Base-by-base conservation (phyloP, 2,888 invertebrate genomes). In the Synergus gifuensis region DNA sequence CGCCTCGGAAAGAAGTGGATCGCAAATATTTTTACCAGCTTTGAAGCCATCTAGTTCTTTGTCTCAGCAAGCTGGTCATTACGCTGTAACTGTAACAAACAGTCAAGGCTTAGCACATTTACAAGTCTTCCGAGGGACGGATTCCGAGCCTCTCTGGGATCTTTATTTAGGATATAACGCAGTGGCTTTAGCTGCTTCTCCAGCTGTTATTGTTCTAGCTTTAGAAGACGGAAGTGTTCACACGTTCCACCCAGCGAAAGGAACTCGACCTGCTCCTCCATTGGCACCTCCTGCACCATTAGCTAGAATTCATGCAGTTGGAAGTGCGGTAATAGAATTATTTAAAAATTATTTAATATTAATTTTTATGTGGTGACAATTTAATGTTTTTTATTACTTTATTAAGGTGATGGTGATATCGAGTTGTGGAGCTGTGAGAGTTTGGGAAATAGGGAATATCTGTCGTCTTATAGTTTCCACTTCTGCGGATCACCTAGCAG, bases 401-500 rank as follows among this genome's bases (percentile, higher is more conserved):
- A 5, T 36, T 36, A 36, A 91, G 91, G 90, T 91, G n/a, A 92
- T 92, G 92, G 89, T 91, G 2, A 91, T 92, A 82, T 92, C 92
- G 4, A 88, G 91, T 81, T 91, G 90, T 78, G 92, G 91, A 4
- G 92, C 90, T 49, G 89, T 92, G n/a, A 87, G 92, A 18, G 92
- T 92, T n/a, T 92, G 92, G 92, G 92, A 92, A 86, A 90, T 92
- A 79, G 90, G 88, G 49, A 89, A 86, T 79, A 85, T 85, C 0
- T 92, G 91, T 83, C 87, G 90, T 60, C 86, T 92, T 18, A 89
- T 90, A 16, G 89, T 91, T 40, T 92, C 92, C 16, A 92, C 92
- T 18, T 91, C 91, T 36, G 91, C 91, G 16, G 89, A 89, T 63
- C 92, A 92, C 85, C 87, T 92, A 76, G 90, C 90, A 58, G 86